These are phyloP conservation scores for Osmerus eperlanus DNA, from an alignment of 2,113 vertebrate genomes.

Conservation along the genomic window DNA sequence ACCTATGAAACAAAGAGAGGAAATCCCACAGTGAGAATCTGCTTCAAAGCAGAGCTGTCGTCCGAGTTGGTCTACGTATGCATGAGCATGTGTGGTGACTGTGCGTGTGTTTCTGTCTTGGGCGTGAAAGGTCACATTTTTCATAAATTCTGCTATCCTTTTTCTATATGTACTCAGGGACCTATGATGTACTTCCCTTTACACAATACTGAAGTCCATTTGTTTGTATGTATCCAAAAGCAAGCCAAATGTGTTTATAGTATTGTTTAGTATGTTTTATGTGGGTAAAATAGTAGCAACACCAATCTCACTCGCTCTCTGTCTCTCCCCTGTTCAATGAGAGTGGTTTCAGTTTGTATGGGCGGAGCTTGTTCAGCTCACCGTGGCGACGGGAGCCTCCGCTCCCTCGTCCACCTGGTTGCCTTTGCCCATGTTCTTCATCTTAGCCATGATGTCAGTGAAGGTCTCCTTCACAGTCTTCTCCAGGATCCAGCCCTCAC, in stretches of 20 bases:
- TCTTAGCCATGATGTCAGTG: conserved; percentile 79
- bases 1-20: conserved; percentile 11
- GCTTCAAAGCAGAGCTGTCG: neutral
- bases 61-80: neutral
- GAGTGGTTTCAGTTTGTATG: conserved; percentile 57
- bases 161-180: neutral
- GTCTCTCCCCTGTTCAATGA: conserved; percentile 36
- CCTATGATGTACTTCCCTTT: neutral
- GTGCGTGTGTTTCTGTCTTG: too few relatives aligned
- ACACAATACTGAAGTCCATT: neutral
- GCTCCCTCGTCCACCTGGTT: conserved; percentile 84
- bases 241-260: conserved; percentile 11
- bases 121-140: neutral
- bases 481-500: conserved; percentile 94
- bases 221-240: conserved; percentile 15
- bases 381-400: conserved; percentile 75
- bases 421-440: conserved; percentile 87
- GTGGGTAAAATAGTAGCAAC: conserved; percentile 42
- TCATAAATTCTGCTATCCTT: neutral
- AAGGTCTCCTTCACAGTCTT: conserved; percentile 90
- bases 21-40: conserved; percentile 5
- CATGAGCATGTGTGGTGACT: neutral
- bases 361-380: conserved; percentile 76
- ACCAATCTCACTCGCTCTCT: conserved; percentile 35
- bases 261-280: conserved; percentile 36